Percentiles rank a stretch among this genome's conserved stretches.
phyloP scores from a whole-genome alignment of 2,113 vertebrate species.

The Gymnobelideus leadbeateri region DNA sequence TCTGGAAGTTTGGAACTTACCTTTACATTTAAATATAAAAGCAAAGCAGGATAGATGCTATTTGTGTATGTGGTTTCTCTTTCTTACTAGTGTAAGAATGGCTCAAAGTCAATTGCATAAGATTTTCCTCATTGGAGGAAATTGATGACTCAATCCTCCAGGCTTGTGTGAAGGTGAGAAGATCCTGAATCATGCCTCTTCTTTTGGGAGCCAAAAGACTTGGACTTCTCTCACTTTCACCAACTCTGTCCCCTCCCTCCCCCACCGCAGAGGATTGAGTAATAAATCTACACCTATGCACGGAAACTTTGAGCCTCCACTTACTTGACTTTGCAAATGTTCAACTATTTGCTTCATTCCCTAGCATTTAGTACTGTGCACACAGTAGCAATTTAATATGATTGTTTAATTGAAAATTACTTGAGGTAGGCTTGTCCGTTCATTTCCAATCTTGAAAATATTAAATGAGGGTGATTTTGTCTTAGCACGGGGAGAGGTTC shows the following conservation, averaged over 20 bases:
- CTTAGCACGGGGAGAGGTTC: neutral
- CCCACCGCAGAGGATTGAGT: neutral
- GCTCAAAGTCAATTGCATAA: neutral
- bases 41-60: neutral
- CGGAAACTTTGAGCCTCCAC: neutral
- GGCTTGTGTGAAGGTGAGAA: neutral
- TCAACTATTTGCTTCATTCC: neutral
- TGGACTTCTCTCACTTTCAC: neutral
- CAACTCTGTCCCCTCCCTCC: neutral
- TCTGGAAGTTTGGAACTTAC: neutral
- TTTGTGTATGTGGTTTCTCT: neutral
- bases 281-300: neutral
- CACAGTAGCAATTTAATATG: neutral
- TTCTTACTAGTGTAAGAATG: neutral
- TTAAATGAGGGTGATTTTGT: neutral
- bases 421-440: neutral
- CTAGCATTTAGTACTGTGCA: neutral
- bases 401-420: neutral
- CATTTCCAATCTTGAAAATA: neutral
- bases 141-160: neutral
- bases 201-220: neutral
- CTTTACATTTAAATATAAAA: neutral
- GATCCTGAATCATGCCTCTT: neutral
- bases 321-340: neutral
- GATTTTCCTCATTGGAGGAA: neutral